phyloP scores from a whole-genome alignment of 2,797 vertebrate genomes.

The Okamejei kenojei region DNA sequence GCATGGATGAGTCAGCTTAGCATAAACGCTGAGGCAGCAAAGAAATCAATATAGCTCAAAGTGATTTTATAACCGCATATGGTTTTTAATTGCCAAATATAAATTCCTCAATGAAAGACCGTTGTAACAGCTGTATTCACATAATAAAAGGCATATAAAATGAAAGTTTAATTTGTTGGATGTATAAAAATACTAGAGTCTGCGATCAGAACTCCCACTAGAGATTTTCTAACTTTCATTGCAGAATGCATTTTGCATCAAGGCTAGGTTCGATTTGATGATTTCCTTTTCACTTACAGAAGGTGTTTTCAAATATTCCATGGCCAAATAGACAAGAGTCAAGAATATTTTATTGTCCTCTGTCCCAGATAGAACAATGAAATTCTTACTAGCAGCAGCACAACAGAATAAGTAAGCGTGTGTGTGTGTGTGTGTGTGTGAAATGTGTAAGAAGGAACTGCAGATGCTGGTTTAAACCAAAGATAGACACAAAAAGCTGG shows the following conservation, averaged over 20 bases:
- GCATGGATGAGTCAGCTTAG: no score
- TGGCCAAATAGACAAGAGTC: neutral
- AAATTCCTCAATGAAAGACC: neutral
- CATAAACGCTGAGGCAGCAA: neutral
- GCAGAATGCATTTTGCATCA: neutral
- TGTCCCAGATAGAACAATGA: no score
- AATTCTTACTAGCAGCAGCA: no score
- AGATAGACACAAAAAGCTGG: no score
- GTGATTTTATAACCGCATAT: neutral
- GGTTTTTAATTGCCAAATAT: neutral
- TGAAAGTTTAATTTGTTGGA: neutral
- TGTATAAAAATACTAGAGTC: neutral
- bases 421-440: no score
- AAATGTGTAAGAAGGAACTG: no score
- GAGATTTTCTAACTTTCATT: neutral
- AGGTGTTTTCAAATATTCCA: neutral
- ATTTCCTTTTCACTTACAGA: neutral
- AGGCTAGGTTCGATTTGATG: neutral
- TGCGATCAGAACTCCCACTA: conserved; percentile 32
- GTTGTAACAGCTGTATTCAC: neutral
- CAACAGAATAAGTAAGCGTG: no score
- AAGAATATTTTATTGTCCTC: no score
- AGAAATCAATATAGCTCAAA: neutral
- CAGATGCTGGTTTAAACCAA: no score
- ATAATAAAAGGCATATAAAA: neutral